Percentiles rank a stretch among this genome's conserved stretches.
Conservation (phyloP, 2,797 vertebrate genomes). For the Sitta carolinensis region DNA sequence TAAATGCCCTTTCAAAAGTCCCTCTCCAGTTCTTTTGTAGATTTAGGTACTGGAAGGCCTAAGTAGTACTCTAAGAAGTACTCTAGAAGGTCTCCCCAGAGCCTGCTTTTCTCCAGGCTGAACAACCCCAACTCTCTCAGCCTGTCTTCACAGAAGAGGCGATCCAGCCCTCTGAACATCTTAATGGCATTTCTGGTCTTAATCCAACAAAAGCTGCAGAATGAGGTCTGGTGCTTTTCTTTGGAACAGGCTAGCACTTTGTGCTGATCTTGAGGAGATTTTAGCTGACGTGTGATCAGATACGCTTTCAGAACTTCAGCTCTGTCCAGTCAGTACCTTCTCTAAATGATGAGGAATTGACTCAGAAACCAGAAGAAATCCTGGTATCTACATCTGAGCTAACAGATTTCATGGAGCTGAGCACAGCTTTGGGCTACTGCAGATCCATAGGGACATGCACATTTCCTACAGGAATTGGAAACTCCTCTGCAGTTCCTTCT, state of each 20-base stretch:
- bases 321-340: neutral
- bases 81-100: neutral
- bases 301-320: neutral
- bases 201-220: neutral
- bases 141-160: neutral
- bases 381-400: neutral
- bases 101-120: neutral
- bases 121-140: neutral
- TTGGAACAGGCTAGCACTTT: neutral
- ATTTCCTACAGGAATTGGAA: neutral
- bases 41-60: neutral
- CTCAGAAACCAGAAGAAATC: neutral
- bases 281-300: neutral
- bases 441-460: neutral
- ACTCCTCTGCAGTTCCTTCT: neutral
- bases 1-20: neutral
- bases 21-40: neutral
- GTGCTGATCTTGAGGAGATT: neutral
- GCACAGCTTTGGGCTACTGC: neutral
- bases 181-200: neutral
- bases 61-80: neutral
- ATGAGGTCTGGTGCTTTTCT: neutral
- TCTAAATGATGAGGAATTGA: neutral
- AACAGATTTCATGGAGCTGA: neutral
- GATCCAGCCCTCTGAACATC: neutral